Evolutionary conservation across 2,797 vertebrate genomes (phyloP), one percentile per base, ranked within the genome.

Genomic region (Spinus pinus): DNA sequence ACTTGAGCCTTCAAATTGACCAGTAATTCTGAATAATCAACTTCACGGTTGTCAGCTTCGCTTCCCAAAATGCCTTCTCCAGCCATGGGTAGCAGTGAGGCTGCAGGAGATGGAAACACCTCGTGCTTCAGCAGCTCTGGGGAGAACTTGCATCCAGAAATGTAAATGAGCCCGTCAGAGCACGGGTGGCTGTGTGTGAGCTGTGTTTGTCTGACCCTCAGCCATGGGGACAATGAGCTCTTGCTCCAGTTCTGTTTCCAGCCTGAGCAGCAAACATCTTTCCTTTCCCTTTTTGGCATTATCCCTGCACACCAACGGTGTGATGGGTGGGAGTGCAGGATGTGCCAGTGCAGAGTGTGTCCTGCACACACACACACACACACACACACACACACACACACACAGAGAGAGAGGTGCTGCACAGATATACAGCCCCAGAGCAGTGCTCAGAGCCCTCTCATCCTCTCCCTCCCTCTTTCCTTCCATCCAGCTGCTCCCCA

Each of bases 21-120:
- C 82, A n/a, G 66, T 79, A 78, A 56, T 94, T 94, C 77, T 60
- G 84, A 78, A 75, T 88, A 91, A 93, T 81, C 77, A 80, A n/a
- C 90, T 74, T 67, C 87, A 88, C 1, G 1, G 22, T 50, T 91
- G 86, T 79, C 73, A 70, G 86, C 80, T 90, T 70, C 20, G 6
- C 14, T 81, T 88, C 95, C 89, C 82, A 73, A 37, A 77, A 13
- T 12, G 56, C 51, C 24, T 49, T 86, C 77, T 83, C n/a, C 37
- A 62, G 77, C 71, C 25, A 0, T 35, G 39, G 35, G 79, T 30
- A 86, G 73, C 70, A 64, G 71, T 12, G 4, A 56, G 50, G n/a
- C 69, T 71, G 89, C 57, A 69, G 72, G 84, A 51, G 64, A 51
- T 73, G 74, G 78, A 70, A 94, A 41, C 49, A 82, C 92, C 71